Percentiles rank a stretch among this genome's conserved stretches.
Conservation (phyloP, 2,888 invertebrate genomes). For the Macaria liturata region DNA sequence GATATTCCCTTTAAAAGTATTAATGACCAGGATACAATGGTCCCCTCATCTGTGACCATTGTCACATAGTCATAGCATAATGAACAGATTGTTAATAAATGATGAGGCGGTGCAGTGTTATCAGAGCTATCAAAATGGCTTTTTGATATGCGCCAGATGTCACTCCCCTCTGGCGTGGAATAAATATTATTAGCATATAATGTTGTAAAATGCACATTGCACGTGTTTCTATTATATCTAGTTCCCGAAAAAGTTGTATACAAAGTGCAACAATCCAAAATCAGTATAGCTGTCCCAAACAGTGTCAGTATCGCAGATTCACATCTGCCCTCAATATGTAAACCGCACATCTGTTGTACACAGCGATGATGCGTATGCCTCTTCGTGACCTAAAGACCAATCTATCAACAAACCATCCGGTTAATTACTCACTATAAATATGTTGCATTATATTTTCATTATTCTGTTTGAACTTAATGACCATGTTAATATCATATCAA, state of each 20-base stretch:
- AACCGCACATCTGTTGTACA: slow-evolving; percentile 68
- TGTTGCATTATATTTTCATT: too few relatives aligned
- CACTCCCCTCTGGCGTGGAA: slow-evolving; percentile 41
- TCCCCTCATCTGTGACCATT: slow-evolving; percentile 53
- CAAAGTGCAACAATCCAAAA: slow-evolving; percentile 41
- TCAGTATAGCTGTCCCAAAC: slow-evolving; percentile 50
- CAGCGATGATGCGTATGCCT: slow-evolving; percentile 44
- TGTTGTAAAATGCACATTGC: neutral
- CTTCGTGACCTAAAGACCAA: slow-evolving; percentile 61
- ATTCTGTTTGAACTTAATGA: too few relatives aligned
- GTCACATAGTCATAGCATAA: slow-evolving; percentile 67
- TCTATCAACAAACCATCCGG: slow-evolving; percentile 59
- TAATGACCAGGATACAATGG: slow-evolving; percentile 48
- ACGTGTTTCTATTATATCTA: slow-evolving; percentile 10
- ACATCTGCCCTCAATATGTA: slow-evolving; percentile 69
- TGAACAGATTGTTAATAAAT: slow-evolving; percentile 72
- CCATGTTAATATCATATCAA: too few relatives aligned
- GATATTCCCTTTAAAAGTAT: slow-evolving; percentile 42
- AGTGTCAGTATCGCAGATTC: slow-evolving; percentile 53
- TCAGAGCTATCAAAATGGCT: slow-evolving; percentile 74
- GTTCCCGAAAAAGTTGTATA: slow-evolving; percentile 8
- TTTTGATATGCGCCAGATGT: slow-evolving; percentile 75
- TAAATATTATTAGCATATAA: too few relatives aligned
- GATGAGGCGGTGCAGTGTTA: slow-evolving; percentile 68
- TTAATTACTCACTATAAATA: slow-evolving; percentile 56